Percentiles rank a stretch among this genome's conserved stretches.
Conservation (phyloP, 2,888 invertebrate genomes). For the Orchesella flavescens region DNA sequence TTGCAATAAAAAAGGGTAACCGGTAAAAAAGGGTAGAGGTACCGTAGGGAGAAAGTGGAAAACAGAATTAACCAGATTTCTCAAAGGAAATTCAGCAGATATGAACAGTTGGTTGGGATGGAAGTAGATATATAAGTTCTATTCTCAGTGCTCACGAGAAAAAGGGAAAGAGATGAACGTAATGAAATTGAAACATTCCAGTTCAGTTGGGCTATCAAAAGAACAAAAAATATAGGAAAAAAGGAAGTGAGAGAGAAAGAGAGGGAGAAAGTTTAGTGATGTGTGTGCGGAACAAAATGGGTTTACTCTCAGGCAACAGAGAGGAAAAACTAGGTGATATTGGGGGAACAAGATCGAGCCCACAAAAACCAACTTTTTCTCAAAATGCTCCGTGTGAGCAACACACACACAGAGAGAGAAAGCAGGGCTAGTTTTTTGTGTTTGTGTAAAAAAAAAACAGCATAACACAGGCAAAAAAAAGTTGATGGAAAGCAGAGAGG, state of each 20-base stretch:
- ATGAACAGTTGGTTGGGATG: neutral
- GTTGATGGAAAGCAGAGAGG: conserved; percentile 13
- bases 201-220: conserved; percentile 1
- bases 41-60: neutral
- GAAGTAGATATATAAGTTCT: too few relatives aligned
- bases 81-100: conserved; percentile 4
- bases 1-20: neutral
- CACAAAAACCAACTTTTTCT: neutral
- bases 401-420: too few relatives aligned
- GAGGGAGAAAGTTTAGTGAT: too few relatives aligned
- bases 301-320: too few relatives aligned
- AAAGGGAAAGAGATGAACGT: neutral
- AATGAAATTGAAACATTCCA: conserved; percentile 33
- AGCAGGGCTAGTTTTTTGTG: too few relatives aligned
- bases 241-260: too few relatives aligned
- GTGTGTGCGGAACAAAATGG: too few relatives aligned
- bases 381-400: neutral
- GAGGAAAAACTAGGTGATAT: neutral
- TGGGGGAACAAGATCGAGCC: neutral
- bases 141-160: too few relatives aligned
- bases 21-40: neutral
- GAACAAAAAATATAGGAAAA: neutral
- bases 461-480: neutral
- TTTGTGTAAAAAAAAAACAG: too few relatives aligned
- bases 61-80: conserved; percentile 18